These are phyloP conservation scores for Hemiprocne comata DNA, from an alignment of 2,113 vertebrate species.

Conservation along the genomic window DNA sequence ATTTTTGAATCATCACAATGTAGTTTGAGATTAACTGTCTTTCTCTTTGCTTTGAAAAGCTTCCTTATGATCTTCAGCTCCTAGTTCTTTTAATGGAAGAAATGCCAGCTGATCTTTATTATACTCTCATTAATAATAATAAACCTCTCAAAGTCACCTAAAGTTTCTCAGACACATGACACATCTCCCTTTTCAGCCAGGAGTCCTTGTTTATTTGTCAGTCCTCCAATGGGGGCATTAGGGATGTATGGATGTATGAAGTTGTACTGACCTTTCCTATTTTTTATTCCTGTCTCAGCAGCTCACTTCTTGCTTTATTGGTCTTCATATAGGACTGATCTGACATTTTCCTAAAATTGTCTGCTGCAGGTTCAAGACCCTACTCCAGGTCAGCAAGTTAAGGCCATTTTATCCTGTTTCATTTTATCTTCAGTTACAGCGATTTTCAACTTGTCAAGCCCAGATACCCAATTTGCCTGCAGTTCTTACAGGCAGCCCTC, in stretches of 20 bases:
- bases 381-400: background rate
- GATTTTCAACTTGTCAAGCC: background rate
- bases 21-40: background rate
- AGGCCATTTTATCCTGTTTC: background rate
- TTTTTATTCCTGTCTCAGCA: background rate
- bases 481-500: background rate
- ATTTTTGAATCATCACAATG: background rate
- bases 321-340: background rate
- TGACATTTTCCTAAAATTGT: background rate
- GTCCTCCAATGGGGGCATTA: accelerated
- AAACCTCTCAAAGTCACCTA: background rate
- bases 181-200: background rate
- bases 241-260: background rate
- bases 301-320: background rate
- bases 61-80: background rate
- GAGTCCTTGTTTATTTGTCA: background rate
- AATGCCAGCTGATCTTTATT: background rate
- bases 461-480: background rate
- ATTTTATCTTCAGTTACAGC: background rate
- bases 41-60: background rate
- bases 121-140: no score
- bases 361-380: background rate
- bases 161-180: background rate
- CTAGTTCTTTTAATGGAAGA: background rate
- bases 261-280: background rate